These are phyloP conservation scores for Drosophila vallismaia DNA, from an alignment of 2,888 invertebrate genomes.

Conservation along the genomic window DNA sequence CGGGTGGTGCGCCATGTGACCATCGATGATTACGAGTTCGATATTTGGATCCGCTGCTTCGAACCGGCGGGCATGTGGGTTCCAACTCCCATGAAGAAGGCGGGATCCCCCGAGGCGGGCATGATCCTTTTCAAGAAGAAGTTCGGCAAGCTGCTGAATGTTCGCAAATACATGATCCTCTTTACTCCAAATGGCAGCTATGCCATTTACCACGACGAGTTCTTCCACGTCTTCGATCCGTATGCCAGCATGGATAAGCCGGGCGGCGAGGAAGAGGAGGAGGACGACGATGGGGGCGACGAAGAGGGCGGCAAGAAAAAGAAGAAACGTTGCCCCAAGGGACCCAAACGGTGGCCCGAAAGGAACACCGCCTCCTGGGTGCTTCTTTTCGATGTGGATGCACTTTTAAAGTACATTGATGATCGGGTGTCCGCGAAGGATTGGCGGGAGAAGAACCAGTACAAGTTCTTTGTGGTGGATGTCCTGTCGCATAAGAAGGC, in stretches of 20 bases:
- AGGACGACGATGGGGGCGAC: constrained; percentile 29
- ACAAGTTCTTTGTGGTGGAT: constrained; percentile 77
- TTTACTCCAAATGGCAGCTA: constrained; percentile 86
- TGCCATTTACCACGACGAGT: constrained; percentile 86
- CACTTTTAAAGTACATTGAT: constrained; percentile 77
- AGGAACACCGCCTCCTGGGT: constrained; percentile 83
- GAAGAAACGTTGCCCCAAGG: constrained; percentile 56
- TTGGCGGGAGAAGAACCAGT: constrained; percentile 75
- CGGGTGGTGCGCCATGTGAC: constrained; percentile 87
- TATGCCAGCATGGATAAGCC: constrained; percentile 84
- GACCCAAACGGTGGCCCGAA: constrained; percentile 73
- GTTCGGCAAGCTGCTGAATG: constrained; percentile 71
- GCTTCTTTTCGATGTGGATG: constrained; percentile 72
- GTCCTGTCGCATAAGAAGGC: constrained; percentile 79
- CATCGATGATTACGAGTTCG: constrained; percentile 87
- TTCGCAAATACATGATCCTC: constrained; percentile 85
- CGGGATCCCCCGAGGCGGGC: constrained; percentile 17
- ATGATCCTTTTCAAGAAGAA: constrained; percentile 57
- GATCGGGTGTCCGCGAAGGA: constrained; percentile 60
- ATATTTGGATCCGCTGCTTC: constrained; percentile 85
- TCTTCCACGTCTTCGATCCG: constrained; percentile 87
- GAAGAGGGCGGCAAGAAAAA: constrained; percentile 49
- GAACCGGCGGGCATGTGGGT: constrained; percentile 83
- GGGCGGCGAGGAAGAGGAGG: constrained; percentile 50
- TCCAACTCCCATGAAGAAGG: constrained; percentile 17